Percentiles rank a stretch among this genome's conserved stretches.
These are phyloP conservation scores for Trypoxylon attenuatum DNA, from an alignment of 2,888 invertebrate species.

Conservation along the genomic window DNA sequence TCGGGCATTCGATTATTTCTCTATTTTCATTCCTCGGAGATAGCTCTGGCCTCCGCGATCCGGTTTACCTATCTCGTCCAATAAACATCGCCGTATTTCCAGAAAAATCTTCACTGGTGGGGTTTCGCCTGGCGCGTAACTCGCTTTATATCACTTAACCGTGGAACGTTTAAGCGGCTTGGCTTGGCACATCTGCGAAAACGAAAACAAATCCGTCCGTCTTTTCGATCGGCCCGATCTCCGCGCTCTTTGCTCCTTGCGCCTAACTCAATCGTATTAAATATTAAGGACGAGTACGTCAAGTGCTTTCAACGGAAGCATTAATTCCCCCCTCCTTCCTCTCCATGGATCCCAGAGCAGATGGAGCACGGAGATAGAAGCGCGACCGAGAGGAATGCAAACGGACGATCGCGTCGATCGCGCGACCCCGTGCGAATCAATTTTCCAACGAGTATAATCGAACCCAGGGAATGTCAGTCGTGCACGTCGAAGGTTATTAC, in stretches of 20 bases:
- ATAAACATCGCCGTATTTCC: constrained; percentile 66
- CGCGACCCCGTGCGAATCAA: not conserved
- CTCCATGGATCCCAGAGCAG: not conserved
- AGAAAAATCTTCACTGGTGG: constrained; percentile 35
- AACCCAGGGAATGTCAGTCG: not conserved
- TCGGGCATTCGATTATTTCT: constrained; percentile 56
- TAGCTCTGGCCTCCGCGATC: constrained; percentile 65
- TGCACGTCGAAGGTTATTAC: not conserved
- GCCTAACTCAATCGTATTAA: too few relatives aligned
- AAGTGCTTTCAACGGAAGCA: not conserved
- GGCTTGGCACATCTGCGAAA: constrained; percentile 26
- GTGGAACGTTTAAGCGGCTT: constrained; percentile 15
- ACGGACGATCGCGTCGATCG: not conserved
- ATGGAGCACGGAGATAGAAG: not conserved
- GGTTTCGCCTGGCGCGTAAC: constrained; percentile 8
- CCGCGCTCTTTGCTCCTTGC: constrained; percentile 1
- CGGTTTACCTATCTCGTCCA: constrained; percentile 72
- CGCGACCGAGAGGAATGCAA: not conserved
- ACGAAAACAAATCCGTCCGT: not conserved
- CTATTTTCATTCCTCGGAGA: constrained; percentile 69
- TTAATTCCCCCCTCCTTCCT: not conserved
- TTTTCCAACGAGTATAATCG: not conserved
- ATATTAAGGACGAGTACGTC: not conserved
- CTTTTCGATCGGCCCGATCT: not conserved
- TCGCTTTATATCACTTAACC: constrained; percentile 20